Base-by-base conservation (phyloP, 2,888 invertebrate genomes). In the Drosophila meridionalis region DNA sequence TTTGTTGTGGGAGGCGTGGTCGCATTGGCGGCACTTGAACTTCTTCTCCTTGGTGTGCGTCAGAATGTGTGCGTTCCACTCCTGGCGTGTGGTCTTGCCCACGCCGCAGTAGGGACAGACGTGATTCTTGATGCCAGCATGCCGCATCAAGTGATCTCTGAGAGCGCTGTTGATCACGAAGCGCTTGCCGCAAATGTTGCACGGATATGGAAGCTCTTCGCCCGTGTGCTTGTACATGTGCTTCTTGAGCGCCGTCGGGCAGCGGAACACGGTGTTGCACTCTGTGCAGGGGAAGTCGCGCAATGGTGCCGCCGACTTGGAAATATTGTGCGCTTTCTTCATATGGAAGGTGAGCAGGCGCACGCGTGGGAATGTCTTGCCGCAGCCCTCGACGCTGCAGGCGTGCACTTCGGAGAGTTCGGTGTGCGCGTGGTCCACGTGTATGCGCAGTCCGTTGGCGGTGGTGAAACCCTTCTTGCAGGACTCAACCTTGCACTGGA, bases 111-210 rank as follows among this genome's bases (percentile, higher is more conserved):
- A 92, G 0, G 93, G 92, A 45, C 92, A 92, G 2, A 92, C 92
- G 52, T 92, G 92, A 38, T 92, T 92, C 65, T 92, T 92, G 56
- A 93, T 92, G n/a, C 93, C 93, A 0, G 92, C 92, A 66, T 92
- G 92, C 0, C 92, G 91, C 89, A 92, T 92, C 26, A 92, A 68
- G 67, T 92, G 93, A 69, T 92, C 92, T 55, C 92, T 87, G 4
- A 93, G 80, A 2, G 93, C 93, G 38, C 92, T 91, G 52, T 91
- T 92, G 14, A 92, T 92, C 9, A 92, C 92, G 57, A 92, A 92
- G 3, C 92, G 86, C 34, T 92, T 92, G 45, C 92, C 91, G 32
- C 92, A 92, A 20, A 92, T 92, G 61, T 91, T 90, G 75, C 92
- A 92, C 0, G 92, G 92, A 67, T 91, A 92, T 4, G 93, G 92